Evolutionary conservation across 2,888 invertebrate genomes (phyloP).

Genomic region (Trilocha varians): DNA sequence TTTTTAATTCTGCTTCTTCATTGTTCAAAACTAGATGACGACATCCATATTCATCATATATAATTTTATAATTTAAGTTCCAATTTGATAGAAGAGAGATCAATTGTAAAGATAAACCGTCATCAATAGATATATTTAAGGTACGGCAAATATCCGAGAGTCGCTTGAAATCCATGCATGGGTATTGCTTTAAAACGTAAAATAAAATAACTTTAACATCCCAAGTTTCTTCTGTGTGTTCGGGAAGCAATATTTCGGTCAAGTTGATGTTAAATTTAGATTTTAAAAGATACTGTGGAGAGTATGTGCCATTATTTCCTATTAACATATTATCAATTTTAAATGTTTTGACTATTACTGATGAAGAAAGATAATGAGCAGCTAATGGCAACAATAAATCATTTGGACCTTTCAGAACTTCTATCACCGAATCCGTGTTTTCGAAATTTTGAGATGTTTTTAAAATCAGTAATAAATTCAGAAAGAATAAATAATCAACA

Average conservation of each 20-base stretch:
- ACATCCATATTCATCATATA: conserved; percentile 40
- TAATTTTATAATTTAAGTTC: conserved; percentile 54
- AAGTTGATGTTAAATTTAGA: conserved; percentile 59
- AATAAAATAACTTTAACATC: conserved; percentile 61
- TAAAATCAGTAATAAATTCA: conserved; percentile 39
- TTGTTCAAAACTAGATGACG: conserved; percentile 39
- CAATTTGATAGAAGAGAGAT: conserved; percentile 52
- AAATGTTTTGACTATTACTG: conserved; percentile 41
- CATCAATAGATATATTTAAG: conserved; percentile 47
- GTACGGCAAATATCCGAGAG: conserved; percentile 48
- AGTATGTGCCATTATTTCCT: conserved; percentile 37
- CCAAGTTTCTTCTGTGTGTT: conserved; percentile 61
- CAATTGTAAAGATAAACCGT: conserved; percentile 55
- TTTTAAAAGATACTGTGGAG: conserved; percentile 54
- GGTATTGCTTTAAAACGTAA: conserved; percentile 50
- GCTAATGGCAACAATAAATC: conserved; percentile 41
- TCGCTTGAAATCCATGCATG: conserved; percentile 39
- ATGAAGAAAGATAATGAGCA: conserved; percentile 37
- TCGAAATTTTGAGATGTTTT: conserved; percentile 27
- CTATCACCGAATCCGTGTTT: conserved; percentile 37
- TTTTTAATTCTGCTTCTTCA: conserved; percentile 35
- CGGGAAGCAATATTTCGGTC: conserved; percentile 53
- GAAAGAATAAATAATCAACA: conserved; percentile 49
- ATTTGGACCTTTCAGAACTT: conserved; percentile 43
- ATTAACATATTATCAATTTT: conserved; percentile 34